Conservation (phyloP, 2,888 invertebrate species). For the Ectobius pallidus region DNA sequence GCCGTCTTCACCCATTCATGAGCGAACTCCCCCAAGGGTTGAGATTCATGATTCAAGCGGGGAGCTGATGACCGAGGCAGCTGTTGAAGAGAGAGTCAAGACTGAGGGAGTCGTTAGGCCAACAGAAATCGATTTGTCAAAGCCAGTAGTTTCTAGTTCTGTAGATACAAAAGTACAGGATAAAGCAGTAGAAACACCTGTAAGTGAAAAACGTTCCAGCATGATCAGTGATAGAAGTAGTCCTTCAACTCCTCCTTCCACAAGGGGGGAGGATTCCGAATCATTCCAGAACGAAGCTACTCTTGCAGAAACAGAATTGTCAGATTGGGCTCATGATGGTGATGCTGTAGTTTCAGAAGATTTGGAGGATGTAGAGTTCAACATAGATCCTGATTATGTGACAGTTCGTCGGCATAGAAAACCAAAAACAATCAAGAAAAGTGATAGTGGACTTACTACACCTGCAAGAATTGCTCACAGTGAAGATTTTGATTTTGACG, state of each 20-base stretch:
- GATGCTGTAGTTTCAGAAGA: conserved; percentile 72
- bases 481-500: conserved; percentile 51
- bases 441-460: conserved; percentile 43
- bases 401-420: conserved; percentile 49
- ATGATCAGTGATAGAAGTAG: conserved; percentile 58
- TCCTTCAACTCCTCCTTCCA: conserved; percentile 59
- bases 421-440: conserved; percentile 49
- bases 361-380: conserved; percentile 68
- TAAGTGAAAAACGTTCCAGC: conserved; percentile 25
- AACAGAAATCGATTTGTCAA: background rate
- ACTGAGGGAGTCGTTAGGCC: background rate
- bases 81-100: conserved; percentile 22
- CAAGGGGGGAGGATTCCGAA: conserved; percentile 64
- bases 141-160: background rate
- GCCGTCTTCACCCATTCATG: conserved; percentile 35
- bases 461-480: conserved; percentile 50
- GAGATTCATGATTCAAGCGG: conserved; percentile 77
- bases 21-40: conserved; percentile 65
- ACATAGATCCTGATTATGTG: conserved; percentile 60
- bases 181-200: background rate
- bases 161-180: background rate
- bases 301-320: conserved; percentile 83
- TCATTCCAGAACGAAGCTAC: conserved; percentile 63
- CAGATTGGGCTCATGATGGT: conserved; percentile 87
- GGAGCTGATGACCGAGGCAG: conserved; percentile 59